Conservation (phyloP, 30 jellyfish, hydroid and myxozoan genomes). For the Chrysaora quinquecirrha region DNA sequence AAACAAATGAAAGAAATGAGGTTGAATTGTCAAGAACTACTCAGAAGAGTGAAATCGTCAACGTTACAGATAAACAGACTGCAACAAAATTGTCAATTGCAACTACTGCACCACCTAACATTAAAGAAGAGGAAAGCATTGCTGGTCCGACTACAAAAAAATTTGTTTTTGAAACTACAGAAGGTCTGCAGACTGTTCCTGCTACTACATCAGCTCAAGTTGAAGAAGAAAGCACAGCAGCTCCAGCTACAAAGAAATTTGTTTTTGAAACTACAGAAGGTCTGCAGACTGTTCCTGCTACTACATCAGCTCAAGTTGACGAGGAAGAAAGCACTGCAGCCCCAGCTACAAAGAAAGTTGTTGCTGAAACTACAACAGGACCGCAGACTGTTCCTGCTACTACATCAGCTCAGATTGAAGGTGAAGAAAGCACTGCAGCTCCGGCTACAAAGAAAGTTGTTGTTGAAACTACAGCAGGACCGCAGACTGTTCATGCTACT, state of each 20-base stretch:
- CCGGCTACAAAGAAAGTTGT: background rate
- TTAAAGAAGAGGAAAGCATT: background rate
- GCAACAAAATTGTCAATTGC: no score
- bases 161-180: no score
- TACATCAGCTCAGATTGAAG: background rate
- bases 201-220: background rate
- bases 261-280: background rate
- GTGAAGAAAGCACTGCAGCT: background rate
- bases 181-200: background rate
- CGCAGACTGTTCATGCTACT: background rate
- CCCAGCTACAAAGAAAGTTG: background rate
- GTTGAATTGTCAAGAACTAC: background rate
- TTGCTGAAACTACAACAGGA: background rate
- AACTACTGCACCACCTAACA: no score
- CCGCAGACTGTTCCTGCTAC: background rate
- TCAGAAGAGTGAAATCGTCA: no score
- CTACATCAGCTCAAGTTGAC: background rate
- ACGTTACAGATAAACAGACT: no score
- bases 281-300: background rate
- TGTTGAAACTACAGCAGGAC: slow-evolving; percentile 4
- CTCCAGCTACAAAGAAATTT: background rate
- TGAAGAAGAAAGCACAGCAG: background rate
- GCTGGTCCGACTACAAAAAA: background rate
- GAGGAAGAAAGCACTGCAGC: background rate
- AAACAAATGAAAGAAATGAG: background rate